These are phyloP conservation scores for Helostoma temminkii DNA, from an alignment of 2,797 vertebrate genomes.

Conservation along the genomic window DNA sequence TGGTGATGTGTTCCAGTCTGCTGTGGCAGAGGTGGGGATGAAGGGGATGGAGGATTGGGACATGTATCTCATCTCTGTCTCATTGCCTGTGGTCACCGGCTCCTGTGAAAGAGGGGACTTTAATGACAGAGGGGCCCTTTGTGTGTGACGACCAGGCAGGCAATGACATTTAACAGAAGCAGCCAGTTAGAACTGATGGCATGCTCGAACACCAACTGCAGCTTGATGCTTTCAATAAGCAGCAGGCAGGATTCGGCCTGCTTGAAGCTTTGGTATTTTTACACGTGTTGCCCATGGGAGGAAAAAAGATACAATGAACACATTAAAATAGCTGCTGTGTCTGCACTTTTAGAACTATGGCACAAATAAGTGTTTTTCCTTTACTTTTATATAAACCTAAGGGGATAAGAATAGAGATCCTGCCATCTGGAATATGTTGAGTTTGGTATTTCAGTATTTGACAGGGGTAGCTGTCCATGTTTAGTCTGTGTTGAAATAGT, in stretches of 20 bases:
- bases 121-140: constrained; percentile 69
- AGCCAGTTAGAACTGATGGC: constrained; percentile 74
- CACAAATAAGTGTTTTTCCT: constrained; percentile 29
- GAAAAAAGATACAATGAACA: constrained; percentile 52
- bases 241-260: constrained; percentile 31
- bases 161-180: constrained; percentile 80
- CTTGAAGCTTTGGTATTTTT: constrained; percentile 32
- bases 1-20: constrained; percentile 46
- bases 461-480: constrained; percentile 48
- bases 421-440: constrained; percentile 54
- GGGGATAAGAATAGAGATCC: constrained; percentile 48
- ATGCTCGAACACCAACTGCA: constrained; percentile 31
- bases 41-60: constrained; percentile 8
- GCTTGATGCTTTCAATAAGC: constrained; percentile 48
- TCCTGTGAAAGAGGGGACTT: constrained; percentile 62
- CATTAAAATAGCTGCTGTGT: constrained; percentile 54
- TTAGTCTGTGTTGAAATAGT: constrained; percentile 53
- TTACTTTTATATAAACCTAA: constrained; percentile 25
- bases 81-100: constrained; percentile 61
- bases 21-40: background rate
- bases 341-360: constrained; percentile 23
- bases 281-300: constrained; percentile 53
- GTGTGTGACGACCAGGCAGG: constrained; percentile 57
- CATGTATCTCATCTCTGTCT: constrained; percentile 54
- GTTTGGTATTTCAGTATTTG: constrained; percentile 49